Evolutionary conservation across 2,888 invertebrate genomes (phyloP).

Genomic region (Platycheirus rosarum): DNA sequence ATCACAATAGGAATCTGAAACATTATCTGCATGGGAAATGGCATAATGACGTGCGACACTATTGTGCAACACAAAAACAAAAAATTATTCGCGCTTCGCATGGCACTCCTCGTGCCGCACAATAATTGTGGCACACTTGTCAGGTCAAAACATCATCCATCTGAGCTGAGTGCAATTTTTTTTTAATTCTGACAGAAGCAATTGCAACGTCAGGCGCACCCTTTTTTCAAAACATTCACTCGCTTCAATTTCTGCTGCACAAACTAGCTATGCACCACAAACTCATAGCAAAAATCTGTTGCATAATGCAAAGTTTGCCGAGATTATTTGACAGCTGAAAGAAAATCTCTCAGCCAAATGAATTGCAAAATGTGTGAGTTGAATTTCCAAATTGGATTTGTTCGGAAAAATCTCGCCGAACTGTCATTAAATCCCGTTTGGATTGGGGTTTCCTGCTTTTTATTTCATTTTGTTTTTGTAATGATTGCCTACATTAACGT

Average conservation of each 20-base stretch:
- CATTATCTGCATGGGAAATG: constrained; percentile 55
- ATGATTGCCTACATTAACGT: constrained; percentile 1
- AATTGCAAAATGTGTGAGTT: constrained; percentile 54
- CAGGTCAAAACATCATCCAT: constrained; percentile 45
- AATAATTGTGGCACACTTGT: constrained; percentile 63
- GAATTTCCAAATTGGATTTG: constrained; percentile 53
- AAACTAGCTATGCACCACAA: too few species aligned
- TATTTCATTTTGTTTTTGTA: background rate
- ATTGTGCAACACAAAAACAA: constrained; percentile 9
- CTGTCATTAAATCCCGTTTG: constrained; percentile 21
- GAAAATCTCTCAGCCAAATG: constrained; percentile 45
- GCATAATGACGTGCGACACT: constrained; percentile 55
- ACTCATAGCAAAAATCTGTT: constrained; percentile 32
- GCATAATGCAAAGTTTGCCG: constrained; percentile 41
- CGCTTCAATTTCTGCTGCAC: constrained; percentile 9
- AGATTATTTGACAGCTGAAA: constrained; percentile 40
- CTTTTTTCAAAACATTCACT: constrained; percentile 20
- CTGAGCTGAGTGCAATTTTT: background rate
- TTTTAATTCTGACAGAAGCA: constrained; percentile 41
- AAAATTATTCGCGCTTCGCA: constrained; percentile 4
- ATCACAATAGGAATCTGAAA: constrained; percentile 38
- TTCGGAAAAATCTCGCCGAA: constrained; percentile 12
- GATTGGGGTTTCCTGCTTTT: constrained; percentile 5
- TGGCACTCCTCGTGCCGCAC: constrained; percentile 47
- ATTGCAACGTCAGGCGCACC: constrained; percentile 34